These are phyloP conservation scores for Pseudococcus viburni DNA, from an alignment of 2,888 invertebrate species.

Conservation along the genomic window DNA sequence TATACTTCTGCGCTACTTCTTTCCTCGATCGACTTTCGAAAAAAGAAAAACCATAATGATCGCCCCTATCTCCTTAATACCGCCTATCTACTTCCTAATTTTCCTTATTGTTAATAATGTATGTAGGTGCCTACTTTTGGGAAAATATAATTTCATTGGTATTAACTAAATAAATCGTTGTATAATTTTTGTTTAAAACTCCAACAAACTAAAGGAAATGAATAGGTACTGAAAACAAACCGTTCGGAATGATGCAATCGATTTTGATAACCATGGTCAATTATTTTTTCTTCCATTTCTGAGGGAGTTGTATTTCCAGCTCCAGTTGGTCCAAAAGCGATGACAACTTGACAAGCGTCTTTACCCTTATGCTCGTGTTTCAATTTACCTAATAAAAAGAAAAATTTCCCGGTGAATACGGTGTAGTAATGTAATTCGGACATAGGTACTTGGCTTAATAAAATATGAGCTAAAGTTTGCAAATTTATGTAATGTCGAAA, in stretches of 20 bases:
- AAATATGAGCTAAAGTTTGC: conserved; percentile 42
- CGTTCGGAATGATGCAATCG: background rate
- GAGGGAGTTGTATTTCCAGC: background rate
- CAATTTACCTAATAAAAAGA: background rate
- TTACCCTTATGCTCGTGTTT: background rate
- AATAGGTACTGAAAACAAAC: background rate
- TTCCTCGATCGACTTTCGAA: too few species aligned
- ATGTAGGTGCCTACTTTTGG: too few species aligned
- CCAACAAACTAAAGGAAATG: too few species aligned
- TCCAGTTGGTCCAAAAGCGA: background rate
- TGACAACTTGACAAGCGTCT: conserved; percentile 39
- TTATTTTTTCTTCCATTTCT: background rate
- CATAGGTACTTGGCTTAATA: conserved; percentile 19
- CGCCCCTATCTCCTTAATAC: too few species aligned
- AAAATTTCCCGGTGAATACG: background rate
- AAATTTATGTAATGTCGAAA: conserved; percentile 52
- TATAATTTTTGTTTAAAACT: too few species aligned
- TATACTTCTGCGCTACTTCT: too few species aligned
- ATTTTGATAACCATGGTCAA: background rate
- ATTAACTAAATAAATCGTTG: too few species aligned
- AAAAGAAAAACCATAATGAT: too few species aligned
- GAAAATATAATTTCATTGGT: too few species aligned
- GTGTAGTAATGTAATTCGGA: conserved; percentile 10
- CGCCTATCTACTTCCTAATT: too few species aligned
- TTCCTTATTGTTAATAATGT: too few species aligned